phyloP scores from a whole-genome alignment of 1,140 invertebrate genomes.

The Ceratoteleas bidentatus region DNA sequence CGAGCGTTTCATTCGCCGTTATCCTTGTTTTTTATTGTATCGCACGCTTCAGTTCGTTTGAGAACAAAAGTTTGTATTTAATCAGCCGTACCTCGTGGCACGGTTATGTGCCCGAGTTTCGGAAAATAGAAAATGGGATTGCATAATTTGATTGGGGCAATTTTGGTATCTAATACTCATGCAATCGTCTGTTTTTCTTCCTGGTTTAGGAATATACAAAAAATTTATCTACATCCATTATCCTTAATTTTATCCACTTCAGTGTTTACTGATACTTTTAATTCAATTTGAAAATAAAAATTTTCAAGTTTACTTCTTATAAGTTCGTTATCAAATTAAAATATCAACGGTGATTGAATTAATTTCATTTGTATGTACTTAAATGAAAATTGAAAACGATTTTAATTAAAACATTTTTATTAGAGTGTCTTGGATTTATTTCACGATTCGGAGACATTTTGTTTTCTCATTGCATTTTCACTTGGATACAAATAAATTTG shows the following conservation, averaged over 20 bases:
- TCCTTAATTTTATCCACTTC: neutral
- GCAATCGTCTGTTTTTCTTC: neutral
- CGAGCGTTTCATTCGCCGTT: slow-evolving; percentile 67
- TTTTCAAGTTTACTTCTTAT: too few relatives aligned
- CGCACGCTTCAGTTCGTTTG: slow-evolving; percentile 44
- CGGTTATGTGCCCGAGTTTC: slow-evolving; percentile 27
- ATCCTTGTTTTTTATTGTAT: slow-evolving; percentile 29
- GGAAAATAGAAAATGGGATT: slow-evolving; percentile 22
- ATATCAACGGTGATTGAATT: too few relatives aligned
- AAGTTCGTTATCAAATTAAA: too few relatives aligned
- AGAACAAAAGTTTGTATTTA: slow-evolving; percentile 41
- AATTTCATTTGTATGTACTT: too few relatives aligned
- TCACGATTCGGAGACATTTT: too few relatives aligned
- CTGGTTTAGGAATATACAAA: neutral
- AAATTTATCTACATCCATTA: neutral
- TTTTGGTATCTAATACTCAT: slow-evolving; percentile 2
- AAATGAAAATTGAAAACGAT: too few relatives aligned
- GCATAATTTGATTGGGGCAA: slow-evolving; percentile 17
- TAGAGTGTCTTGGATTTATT: too few relatives aligned
- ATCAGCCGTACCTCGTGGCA: slow-evolving; percentile 31
- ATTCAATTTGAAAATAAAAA: neutral
- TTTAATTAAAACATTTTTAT: too few relatives aligned
- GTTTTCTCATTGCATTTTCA: too few relatives aligned
- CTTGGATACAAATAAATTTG: too few relatives aligned
- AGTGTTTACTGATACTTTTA: too few relatives aligned